A percentile compares a stretch with the other conserved stretches of the same genome.
phyloP scores from a whole-genome alignment of 2,888 invertebrate species.

The Himalopsyche anomala region DNA sequence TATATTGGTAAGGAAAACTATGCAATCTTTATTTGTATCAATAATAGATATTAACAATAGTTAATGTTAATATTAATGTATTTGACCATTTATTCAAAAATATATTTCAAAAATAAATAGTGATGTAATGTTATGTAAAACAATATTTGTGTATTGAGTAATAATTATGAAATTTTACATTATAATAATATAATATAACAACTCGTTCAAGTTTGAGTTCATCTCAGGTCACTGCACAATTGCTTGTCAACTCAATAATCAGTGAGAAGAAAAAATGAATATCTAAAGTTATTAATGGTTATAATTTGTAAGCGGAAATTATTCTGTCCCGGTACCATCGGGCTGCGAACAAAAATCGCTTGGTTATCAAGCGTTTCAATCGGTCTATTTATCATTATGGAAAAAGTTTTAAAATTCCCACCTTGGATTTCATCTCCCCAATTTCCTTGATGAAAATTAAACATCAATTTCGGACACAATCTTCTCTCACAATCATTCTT shows the following conservation, averaged over 20 bases:
- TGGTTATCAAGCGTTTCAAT: neutral
- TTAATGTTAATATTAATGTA: too few species aligned
- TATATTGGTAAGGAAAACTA: too few species aligned
- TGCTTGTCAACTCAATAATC: conserved; percentile 36
- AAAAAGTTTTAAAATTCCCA: neutral
- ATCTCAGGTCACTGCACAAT: conserved; percentile 14
- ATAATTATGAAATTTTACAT: too few species aligned
- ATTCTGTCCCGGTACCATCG: conserved; percentile 10
- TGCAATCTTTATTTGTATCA: too few species aligned
- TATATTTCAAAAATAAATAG: too few species aligned
- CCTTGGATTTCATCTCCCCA: neutral
- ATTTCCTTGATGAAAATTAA: conserved; percentile 34
- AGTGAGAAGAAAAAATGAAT: conserved; percentile 45
- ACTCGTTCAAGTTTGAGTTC: neutral
- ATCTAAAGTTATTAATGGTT: conserved; percentile 57
- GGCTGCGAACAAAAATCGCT: conserved; percentile 37
- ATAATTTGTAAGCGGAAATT: conserved; percentile 59
- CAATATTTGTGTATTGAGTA: too few species aligned
- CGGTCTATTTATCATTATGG: conserved; percentile 14
- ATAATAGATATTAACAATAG: too few species aligned
- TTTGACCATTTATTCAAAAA: too few species aligned
- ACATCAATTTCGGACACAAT: neutral
- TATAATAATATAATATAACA: neutral
- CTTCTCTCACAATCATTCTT: neutral
- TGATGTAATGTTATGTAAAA: too few species aligned